Conservation (phyloP, 2,797 vertebrate species). For the Selene dorsalis region DNA sequence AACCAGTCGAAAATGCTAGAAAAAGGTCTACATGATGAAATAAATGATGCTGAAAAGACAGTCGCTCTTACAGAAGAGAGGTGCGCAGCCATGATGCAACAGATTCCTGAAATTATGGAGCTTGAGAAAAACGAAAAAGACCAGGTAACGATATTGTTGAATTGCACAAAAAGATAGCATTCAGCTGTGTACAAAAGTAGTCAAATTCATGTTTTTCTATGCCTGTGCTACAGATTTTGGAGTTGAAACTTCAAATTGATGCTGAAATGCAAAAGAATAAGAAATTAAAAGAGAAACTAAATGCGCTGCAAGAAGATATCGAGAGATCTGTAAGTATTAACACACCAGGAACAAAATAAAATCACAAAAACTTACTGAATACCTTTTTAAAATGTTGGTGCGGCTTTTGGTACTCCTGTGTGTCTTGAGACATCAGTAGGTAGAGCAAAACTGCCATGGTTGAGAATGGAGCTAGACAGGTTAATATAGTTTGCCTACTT, state of each 20-base stretch:
- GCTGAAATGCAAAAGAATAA: slow-evolving; percentile 56
- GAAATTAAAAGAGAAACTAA: slow-evolving; percentile 51
- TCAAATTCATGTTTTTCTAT: neutral
- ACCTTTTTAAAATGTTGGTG: neutral
- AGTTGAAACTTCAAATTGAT: slow-evolving; percentile 68
- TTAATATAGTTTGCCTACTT: neutral
- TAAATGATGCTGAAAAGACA: slow-evolving; percentile 46
- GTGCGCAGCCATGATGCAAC: slow-evolving; percentile 22
- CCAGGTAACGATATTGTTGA: slow-evolving; percentile 37
- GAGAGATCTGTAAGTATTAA: slow-evolving; percentile 76
- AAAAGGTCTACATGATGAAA: slow-evolving; percentile 41
- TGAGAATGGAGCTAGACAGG: neutral
- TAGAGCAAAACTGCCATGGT: slow-evolving; percentile 18
- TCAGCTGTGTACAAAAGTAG: neutral
- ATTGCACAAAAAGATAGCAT: neutral
- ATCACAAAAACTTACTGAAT: neutral
- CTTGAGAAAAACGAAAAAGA: slow-evolving; percentile 48
- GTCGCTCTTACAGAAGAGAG: slow-evolving; percentile 42
- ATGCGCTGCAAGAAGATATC: slow-evolving; percentile 61
- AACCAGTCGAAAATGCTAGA: slow-evolving; percentile 48
- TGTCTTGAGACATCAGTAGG: slow-evolving; percentile 28
- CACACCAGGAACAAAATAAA: slow-evolving; percentile 16
- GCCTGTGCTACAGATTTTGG: slow-evolving; percentile 68
- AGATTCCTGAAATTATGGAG: slow-evolving; percentile 47
- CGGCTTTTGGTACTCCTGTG: slow-evolving; percentile 14